Base-by-base conservation (phyloP, 2,888 invertebrate species). In the Hololepta plana region DNA sequence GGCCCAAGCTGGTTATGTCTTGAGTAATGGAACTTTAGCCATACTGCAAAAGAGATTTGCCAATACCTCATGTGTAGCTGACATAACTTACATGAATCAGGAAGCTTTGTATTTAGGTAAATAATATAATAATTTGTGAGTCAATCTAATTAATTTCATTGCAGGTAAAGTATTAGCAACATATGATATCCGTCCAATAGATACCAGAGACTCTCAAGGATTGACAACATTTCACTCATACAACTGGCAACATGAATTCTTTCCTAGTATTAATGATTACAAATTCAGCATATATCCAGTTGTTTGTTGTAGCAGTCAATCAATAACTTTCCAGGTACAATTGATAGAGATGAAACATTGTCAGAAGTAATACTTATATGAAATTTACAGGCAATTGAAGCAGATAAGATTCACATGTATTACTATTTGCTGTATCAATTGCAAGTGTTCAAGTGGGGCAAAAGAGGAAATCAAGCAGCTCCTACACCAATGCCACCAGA, bases 51-150 rank as follows among this genome's bases (percentile, higher is more conserved):
- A 45, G 6, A 50, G 44, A 30, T 57, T 61, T 36, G 45, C 52
- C 32, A 46, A 42, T n/a, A 38, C 49, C 15, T 47, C 51, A 20
- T 67, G 66, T 42, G 35, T 43, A n/a, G 39, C 46, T 4, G 52
- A 58, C 27, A 58, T 56, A 21, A 56, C 54, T 29, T 64, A 58
- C 40, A 59, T 60, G 55, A 65, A 64, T 34, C 59, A 60, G 38
- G 66, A 66, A 45, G 67, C 65, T 45, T 64, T 57, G 44, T 61
- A 62, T 46, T 53, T 67, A 31, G 64, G 64, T 61, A 42, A 35
- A 29, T 11, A 20, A 9, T 7, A 12, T 2, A 21, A 12, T 13
- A 20, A 13, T 11, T 21, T 16, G 3, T 4, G 7, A n/a, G 4
- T 3, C 3, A 19, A 20, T 21, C 21, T 20, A 16, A 28, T 15